A percentile compares a stretch with the other conserved stretches of the same genome.
These are phyloP conservation scores for Archilochus colubris DNA, from an alignment of 2,113 vertebrate genomes.

Conservation along the genomic window DNA sequence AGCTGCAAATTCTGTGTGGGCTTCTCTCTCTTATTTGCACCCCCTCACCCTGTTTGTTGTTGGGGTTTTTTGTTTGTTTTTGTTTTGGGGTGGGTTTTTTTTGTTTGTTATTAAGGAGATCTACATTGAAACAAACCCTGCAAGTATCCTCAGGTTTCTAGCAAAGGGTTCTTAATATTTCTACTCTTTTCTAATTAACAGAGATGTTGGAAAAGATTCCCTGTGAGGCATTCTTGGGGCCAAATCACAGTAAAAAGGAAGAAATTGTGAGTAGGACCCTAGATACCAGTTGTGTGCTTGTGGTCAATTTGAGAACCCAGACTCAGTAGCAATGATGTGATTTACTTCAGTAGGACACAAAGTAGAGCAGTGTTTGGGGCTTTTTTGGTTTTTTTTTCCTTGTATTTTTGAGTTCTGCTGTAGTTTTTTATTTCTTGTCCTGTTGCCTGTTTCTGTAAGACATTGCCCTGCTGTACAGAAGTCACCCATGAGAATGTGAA, in stretches of 20 bases:
- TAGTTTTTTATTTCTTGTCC: neutral
- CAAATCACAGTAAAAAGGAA: neutral
- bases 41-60: neutral
- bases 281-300: neutral
- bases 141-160: constrained; percentile 54
- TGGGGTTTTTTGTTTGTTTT: too few species aligned
- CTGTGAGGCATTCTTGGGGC: neutral
- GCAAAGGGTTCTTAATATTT: constrained; percentile 18
- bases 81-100: too few species aligned
- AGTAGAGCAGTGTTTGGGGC: neutral
- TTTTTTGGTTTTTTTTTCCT: neutral
- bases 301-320: neutral
- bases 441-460: neutral
- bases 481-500: neutral
- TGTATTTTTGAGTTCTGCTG: neutral
- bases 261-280: neutral
- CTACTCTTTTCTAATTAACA: constrained; percentile 9
- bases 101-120: constrained; percentile 68
- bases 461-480: neutral
- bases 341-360: neutral
- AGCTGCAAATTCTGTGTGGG: neutral
- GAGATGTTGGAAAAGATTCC: neutral
- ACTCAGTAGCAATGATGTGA: neutral
- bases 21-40: neutral
- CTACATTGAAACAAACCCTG: constrained; percentile 52